Conservation (phyloP, 2,888 invertebrate genomes). For the Patella depressa region DNA sequence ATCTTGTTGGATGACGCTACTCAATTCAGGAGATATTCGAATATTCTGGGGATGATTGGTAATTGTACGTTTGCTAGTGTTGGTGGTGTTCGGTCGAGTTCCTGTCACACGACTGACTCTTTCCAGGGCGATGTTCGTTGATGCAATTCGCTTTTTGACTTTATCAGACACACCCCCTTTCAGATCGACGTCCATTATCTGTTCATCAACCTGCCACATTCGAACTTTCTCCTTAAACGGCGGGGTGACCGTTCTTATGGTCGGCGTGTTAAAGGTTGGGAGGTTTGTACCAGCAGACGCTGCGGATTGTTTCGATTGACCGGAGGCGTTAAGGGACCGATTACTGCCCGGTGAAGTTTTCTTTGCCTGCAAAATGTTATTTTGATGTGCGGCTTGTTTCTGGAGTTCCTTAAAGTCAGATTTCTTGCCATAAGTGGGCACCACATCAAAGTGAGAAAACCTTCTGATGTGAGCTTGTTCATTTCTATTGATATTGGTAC, state of each 20-base stretch:
- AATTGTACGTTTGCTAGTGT: slow-evolving; percentile 53
- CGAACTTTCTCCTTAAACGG: slow-evolving; percentile 30
- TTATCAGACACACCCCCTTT: slow-evolving; percentile 50
- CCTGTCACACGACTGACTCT: slow-evolving; percentile 39
- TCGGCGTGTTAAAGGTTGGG: slow-evolving; percentile 24
- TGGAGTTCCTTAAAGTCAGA: slow-evolving; percentile 48
- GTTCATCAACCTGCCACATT: slow-evolving; percentile 56
- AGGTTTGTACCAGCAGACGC: slow-evolving; percentile 15
- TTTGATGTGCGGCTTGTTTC: slow-evolving; percentile 37
- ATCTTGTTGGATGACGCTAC: slow-evolving; percentile 57
- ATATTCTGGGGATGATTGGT: slow-evolving; percentile 60
- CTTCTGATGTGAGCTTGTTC: slow-evolving; percentile 13
- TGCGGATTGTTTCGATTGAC: slow-evolving; percentile 11
- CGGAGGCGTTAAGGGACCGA: slow-evolving; percentile 11
- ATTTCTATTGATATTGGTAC: slow-evolving; percentile 27
- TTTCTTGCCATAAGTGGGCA: slow-evolving; percentile 36
- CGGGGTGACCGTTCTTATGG: slow-evolving; percentile 35
- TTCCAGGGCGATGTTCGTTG: slow-evolving; percentile 49
- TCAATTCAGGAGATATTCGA: slow-evolving; percentile 62
- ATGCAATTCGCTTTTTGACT: slow-evolving; percentile 46
- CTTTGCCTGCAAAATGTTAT: background rate
- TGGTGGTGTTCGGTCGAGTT: slow-evolving; percentile 47
- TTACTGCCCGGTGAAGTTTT: slow-evolving; percentile 14
- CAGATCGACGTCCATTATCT: slow-evolving; percentile 57
- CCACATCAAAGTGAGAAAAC: slow-evolving; percentile 39